Base-by-base conservation (phyloP, 92 coral and sea anemone genomes). In the Anthopleura xanthogrammica region DNA sequence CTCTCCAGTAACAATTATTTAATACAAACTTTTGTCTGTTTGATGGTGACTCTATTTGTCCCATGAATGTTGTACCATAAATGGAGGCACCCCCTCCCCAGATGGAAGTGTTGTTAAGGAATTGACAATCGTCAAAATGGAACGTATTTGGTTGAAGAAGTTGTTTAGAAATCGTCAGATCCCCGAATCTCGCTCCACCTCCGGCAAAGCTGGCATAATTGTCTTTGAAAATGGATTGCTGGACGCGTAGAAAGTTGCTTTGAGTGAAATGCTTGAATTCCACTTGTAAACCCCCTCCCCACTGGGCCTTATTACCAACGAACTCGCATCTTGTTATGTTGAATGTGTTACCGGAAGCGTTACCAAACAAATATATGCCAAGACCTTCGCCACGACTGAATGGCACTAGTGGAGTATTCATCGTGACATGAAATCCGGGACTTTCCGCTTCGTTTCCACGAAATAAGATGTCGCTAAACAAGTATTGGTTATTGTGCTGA, bases 311-410 rank as follows among this genome's bases (percentile, higher is more conserved):
- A 55, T 95, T 95, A 41, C 83, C 79, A 13, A 46, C 56, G 82
- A 95, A 95, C 4, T 11, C 40, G 50, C 94, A 88, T 22, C 83
- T 72, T 83, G 90, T 81, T 64, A 95, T 83, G 4, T 70, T 62
- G 78, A 95, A 79, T 41, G 60, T 84, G 83, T 92, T 91, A 71
- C 87, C 85, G 50, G 88, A 83, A 39, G 95, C 93, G 72, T 94
- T 93, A 81, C 95, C 97, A 5, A 40, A 48, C 5, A 95, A 73
- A 57, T 79, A 91, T n/a, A 88, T 58, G 6, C 94, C 92, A 55
- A 95, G 77, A 16, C 98, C 98, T 16, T 97, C 98, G 5, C 98
- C 98, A 13, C 90, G 91, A 72, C 92, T 90, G 79, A 95, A 95
- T 0, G 92, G 89, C n/a, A 62, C 77, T 12, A 76, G 55, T 0